Evolutionary conservation across 2,797 vertebrate species (phyloP).

Genomic region (Loris lydekkerianus): DNA sequence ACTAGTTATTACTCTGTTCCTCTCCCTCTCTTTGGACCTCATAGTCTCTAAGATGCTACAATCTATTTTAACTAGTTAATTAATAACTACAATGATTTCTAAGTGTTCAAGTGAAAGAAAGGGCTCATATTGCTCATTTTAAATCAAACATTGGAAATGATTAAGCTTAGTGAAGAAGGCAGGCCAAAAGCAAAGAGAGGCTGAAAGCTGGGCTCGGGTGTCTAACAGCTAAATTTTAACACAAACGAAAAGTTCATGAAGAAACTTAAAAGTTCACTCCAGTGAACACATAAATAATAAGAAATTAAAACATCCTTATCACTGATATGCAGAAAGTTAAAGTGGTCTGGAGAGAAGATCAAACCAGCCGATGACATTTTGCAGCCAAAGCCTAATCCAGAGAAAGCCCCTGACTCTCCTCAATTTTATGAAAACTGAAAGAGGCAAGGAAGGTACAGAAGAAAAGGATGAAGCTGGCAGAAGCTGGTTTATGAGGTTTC

Average conservation of each 20-base stretch:
- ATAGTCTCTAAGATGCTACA: background rate
- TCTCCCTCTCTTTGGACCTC: background rate
- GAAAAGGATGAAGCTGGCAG: background rate
- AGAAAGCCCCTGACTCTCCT: background rate
- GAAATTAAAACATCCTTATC: background rate
- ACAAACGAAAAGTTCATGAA: background rate
- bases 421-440: background rate
- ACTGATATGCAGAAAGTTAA: background rate
- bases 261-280: background rate
- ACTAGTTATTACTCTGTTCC: background rate
- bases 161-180: background rate
- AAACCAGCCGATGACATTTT: background rate
- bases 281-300: background rate
- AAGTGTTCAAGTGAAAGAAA: background rate
- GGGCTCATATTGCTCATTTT: background rate
- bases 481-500: background rate
- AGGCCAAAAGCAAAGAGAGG: background rate
- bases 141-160: background rate
- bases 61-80: background rate
- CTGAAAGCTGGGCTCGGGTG: background rate
- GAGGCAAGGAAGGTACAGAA: background rate
- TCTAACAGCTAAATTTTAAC: background rate
- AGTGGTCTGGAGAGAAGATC: background rate
- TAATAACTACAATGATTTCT: background rate
- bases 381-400: background rate